phyloP scores from a whole-genome alignment of 2,888 invertebrate species.

The Spialia ferax region DNA sequence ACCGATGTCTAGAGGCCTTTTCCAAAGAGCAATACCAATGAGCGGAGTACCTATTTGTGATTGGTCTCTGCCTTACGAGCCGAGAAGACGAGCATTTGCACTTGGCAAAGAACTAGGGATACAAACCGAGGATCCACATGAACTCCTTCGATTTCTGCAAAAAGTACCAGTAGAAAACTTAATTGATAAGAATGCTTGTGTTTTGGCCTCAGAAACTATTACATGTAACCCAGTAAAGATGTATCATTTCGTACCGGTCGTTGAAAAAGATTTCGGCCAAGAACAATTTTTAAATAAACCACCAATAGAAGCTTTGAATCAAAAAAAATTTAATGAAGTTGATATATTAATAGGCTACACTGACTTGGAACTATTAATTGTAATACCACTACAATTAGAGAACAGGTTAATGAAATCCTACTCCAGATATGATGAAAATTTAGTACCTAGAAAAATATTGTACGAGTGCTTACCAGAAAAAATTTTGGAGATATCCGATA shows the following conservation, averaged over 20 bases:
- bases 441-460: conserved; percentile 58
- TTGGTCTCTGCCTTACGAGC: too few species aligned
- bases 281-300: not conserved
- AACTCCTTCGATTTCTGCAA: not conserved
- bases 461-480: conserved; percentile 48
- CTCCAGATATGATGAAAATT: conserved; percentile 54
- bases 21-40: too few species aligned
- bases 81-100: too few species aligned
- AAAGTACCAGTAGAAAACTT: not conserved
- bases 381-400: conserved; percentile 44
- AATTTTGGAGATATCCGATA: conserved; percentile 55
- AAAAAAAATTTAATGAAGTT: not conserved
- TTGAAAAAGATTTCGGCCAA: not conserved
- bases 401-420: conserved; percentile 44
- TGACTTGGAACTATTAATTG: conserved; percentile 85
- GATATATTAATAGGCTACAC: not conserved
- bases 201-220: not conserved
- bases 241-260: not conserved
- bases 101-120: too few species aligned
- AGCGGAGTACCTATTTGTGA: too few species aligned
- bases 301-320: not conserved
- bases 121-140: not conserved
- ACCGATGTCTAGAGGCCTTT: too few species aligned
- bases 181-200: not conserved
- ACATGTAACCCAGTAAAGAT: not conserved